Conservation (phyloP, 2,888 invertebrate genomes). For the Atrina japonica region DNA sequence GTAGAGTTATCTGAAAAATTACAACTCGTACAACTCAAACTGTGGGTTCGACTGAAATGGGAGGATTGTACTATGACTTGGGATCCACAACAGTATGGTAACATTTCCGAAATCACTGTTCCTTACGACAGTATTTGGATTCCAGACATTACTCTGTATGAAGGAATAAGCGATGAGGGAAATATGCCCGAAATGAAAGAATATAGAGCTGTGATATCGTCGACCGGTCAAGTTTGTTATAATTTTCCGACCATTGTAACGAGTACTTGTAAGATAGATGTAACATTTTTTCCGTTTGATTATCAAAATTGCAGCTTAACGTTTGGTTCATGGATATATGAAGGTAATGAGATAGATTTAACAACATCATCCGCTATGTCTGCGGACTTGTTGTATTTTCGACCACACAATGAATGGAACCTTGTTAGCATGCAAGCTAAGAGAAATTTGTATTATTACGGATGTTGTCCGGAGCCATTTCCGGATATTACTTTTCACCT, state of each 20-base stretch:
- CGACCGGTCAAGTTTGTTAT: conserved; percentile 6
- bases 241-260: conserved; percentile 19
- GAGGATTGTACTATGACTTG: conserved; percentile 12
- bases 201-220: conserved; percentile 1
- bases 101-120: background rate
- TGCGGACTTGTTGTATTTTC: background rate
- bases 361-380: background rate
- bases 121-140: conserved; percentile 18
- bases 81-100: conserved; percentile 6
- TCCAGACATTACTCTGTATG: conserved; percentile 21
- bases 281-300: conserved; percentile 16
- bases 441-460: conserved; percentile 3
- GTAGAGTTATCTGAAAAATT: conserved; percentile 12
- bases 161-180: conserved; percentile 15
- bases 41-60: conserved; percentile 23
- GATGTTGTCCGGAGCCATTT: conserved; percentile 11
- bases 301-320: conserved; percentile 15
- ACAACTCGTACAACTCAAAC: conserved; percentile 14
- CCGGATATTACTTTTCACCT: conserved; percentile 18
- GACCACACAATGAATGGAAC: conserved; percentile 22
- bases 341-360: conserved; percentile 1
- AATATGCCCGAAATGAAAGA: conserved; percentile 18
- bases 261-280: conserved; percentile 1
- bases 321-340: conserved; percentile 25
- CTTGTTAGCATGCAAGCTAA: background rate